Evolutionary conservation across 1,140 invertebrate genomes (phyloP).

Genomic region (Thalassaphorura encarpata): DNA sequence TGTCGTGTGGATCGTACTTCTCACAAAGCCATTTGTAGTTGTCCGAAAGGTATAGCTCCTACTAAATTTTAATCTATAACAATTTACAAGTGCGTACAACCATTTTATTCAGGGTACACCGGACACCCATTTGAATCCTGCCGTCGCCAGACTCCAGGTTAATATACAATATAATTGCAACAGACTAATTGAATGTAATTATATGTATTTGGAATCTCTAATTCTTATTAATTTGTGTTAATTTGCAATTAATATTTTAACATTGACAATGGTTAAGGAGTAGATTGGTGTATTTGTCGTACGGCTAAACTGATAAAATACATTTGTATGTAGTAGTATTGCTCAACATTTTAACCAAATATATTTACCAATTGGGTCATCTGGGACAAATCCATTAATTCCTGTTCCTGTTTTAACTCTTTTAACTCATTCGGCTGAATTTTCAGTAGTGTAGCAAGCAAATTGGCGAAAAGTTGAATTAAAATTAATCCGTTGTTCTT

Average conservation of each 20-base stretch:
- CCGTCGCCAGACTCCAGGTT: conserved; percentile 43
- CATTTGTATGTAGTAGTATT: too few species aligned
- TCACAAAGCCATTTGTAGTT: conserved; percentile 68
- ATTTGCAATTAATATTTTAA: neutral
- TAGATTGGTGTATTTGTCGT: too few species aligned
- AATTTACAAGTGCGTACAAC: conserved; percentile 36
- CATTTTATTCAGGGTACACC: conserved; percentile 56
- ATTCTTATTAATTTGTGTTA: neutral
- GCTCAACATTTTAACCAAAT: too few species aligned
- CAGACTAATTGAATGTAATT: neutral
- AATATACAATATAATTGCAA: neutral
- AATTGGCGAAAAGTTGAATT: too few species aligned
- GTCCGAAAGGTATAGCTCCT: conserved; percentile 52
- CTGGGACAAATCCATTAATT: too few species aligned
- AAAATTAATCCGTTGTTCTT: neutral
- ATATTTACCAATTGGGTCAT: too few species aligned
- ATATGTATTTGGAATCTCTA: neutral
- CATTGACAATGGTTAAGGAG: too few species aligned
- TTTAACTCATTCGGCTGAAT: too few species aligned
- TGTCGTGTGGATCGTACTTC: conserved; percentile 56
- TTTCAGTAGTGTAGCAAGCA: too few species aligned
- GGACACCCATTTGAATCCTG: conserved; percentile 73
- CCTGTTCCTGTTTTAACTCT: too few species aligned
- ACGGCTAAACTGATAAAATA: too few species aligned
- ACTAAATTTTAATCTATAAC: conserved; percentile 10